These are phyloP conservation scores for Sisor rabdophorus DNA, from an alignment of 2,113 vertebrate species.

Conservation along the genomic window DNA sequence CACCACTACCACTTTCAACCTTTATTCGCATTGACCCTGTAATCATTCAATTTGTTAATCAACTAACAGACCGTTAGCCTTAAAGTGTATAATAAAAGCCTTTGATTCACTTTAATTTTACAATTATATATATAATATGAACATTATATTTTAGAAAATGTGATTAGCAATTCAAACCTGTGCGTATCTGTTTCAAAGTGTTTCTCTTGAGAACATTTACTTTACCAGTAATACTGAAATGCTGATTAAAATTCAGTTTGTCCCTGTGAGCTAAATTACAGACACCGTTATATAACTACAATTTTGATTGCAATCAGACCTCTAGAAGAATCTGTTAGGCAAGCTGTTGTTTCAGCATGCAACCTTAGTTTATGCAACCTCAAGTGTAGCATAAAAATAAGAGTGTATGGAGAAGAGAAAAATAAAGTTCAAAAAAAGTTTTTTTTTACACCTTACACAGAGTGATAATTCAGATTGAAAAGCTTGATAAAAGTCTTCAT, in stretches of 20 bases:
- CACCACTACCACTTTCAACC: too few species aligned
- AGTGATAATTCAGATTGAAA: constrained; percentile 21
- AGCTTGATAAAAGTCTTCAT: constrained; percentile 20
- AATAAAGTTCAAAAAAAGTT: neutral
- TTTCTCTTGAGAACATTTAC: constrained; percentile 2
- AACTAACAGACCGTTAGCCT: too few species aligned
- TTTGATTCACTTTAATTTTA: neutral
- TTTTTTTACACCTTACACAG: constrained; percentile 10
- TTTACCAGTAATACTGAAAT: constrained; percentile 15
- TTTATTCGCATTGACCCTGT: too few species aligned
- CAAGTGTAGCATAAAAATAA: constrained; percentile 1
- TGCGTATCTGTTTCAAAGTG: constrained; percentile 1
- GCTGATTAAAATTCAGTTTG: constrained; percentile 30
- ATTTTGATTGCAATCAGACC: constrained; percentile 42
- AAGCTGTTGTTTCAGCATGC: constrained; percentile 31
- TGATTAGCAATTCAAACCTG: neutral
- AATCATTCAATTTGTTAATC: too few species aligned
- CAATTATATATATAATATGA: too few species aligned
- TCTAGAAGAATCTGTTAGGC: constrained; percentile 30
- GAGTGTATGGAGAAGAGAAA: neutral
- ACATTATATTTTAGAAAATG: neutral
- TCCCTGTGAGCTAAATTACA: constrained; percentile 37
- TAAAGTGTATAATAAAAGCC: neutral
- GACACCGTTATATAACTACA: constrained; percentile 25
- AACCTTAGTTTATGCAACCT: constrained; percentile 15